Percentiles rank a stretch among this genome's conserved stretches.
Evolutionary conservation across 2,888 invertebrate species (phyloP).

Genomic region (Rhingia rostrata): DNA sequence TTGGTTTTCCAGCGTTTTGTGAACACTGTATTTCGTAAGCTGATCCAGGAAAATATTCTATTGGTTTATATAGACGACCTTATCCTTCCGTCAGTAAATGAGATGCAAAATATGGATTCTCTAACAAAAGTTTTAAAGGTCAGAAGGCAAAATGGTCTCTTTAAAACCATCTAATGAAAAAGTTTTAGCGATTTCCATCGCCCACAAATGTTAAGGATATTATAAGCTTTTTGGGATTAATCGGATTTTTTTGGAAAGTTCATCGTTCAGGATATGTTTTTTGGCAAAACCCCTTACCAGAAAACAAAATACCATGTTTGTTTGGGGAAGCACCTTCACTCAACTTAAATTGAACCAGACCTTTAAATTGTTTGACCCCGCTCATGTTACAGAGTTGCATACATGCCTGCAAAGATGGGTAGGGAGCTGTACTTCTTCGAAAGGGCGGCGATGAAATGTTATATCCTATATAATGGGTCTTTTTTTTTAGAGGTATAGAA

Average conservation of each 20-base stretch:
- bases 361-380: too few relatives aligned
- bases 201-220: not conserved
- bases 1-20: slow-evolving; percentile 77
- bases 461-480: too few relatives aligned
- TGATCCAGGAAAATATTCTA: not conserved
- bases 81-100: slow-evolving; percentile 1
- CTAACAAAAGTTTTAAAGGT: not conserved
- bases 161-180: slow-evolving; percentile 19
- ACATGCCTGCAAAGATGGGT: too few relatives aligned
- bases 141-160: not conserved
- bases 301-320: too few relatives aligned
- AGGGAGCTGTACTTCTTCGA: too few relatives aligned
- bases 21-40: not conserved
- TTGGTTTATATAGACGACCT: slow-evolving; percentile 12
- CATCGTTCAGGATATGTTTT: not conserved
- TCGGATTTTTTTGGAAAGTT: slow-evolving; percentile 2
- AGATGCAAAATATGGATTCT: not conserved
- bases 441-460: too few relatives aligned
- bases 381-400: too few relatives aligned
- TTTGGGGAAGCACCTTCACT: too few relatives aligned
- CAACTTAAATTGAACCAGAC: too few relatives aligned
- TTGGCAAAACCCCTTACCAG: slow-evolving; percentile 13
- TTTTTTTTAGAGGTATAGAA: too few relatives aligned
- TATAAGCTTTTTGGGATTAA: slow-evolving; percentile 44
- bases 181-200: not conserved